These are phyloP conservation scores for Drosophila nigrodunni DNA, from an alignment of 1,140 invertebrate species.

Conservation along the genomic window DNA sequence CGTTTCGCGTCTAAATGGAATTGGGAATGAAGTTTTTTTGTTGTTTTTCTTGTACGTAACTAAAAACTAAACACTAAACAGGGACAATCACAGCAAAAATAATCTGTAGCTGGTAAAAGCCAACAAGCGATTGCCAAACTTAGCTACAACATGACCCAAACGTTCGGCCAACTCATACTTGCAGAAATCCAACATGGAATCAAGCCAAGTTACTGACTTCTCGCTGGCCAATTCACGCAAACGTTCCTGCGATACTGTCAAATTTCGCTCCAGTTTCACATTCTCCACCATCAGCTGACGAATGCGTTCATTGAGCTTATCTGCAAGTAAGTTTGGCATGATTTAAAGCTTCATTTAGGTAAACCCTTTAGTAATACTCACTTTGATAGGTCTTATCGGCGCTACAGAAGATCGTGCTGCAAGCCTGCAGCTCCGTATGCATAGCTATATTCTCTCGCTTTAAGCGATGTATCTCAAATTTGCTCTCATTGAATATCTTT, in stretches of 20 bases:
- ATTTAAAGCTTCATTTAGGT: background rate
- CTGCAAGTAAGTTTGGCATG: conserved; percentile 21
- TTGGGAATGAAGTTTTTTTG: conserved; percentile 40
- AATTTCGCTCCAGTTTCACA: conserved; percentile 61
- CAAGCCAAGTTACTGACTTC: conserved; percentile 77
- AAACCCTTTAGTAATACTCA: conserved; percentile 6
- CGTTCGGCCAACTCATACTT: conserved; percentile 77
- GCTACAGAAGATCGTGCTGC: conserved; percentile 79
- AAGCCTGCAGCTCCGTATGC: conserved; percentile 74
- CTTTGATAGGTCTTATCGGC: conserved; percentile 79
- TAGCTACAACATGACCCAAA: conserved; percentile 53
- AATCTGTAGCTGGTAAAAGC: conserved; percentile 56
- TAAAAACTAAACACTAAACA: conserved; percentile 25
- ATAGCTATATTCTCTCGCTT: conserved; percentile 84
- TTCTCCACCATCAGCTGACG: conserved; percentile 65
- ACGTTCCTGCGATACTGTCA: conserved; percentile 64
- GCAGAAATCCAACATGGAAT: conserved; percentile 84
- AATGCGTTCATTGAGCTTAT: conserved; percentile 80
- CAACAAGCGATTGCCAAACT: conserved; percentile 58
- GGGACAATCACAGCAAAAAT: conserved; percentile 57
- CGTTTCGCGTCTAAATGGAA: conserved; percentile 82
- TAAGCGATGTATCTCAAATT: conserved; percentile 84
- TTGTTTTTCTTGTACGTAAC: conserved; percentile 16
- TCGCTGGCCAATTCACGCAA: conserved; percentile 72
- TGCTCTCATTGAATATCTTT: conserved; percentile 76